Base-by-base conservation (phyloP, 23 tunicate species). In the Diplosoma virens region DNA sequence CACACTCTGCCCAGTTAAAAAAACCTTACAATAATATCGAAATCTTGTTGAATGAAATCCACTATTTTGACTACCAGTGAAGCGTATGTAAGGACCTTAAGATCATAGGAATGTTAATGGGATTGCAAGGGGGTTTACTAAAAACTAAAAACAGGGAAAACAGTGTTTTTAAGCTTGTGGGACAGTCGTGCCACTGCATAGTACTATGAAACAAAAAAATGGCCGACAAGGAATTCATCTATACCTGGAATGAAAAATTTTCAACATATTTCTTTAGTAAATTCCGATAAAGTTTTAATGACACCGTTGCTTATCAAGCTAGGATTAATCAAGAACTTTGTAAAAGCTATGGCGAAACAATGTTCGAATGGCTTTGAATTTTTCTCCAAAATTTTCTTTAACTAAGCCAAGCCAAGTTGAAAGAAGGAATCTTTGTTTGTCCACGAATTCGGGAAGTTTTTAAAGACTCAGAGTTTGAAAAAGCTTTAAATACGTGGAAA, bases 261-360 rank as follows among this genome's bases (percentile, higher is more conserved):
- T 30, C 31, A 70, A 70, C 56, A 70, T 27, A 24, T n/a, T 21
- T 59, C 63, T n/a, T 66, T 70, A 1, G 76, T 70, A 1, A 0
- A 37, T 70, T 1, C 76, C 30, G 58, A 70, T 0, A 46, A 37
- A 37, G 58, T 37, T 41, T 41, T 37, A 31, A 27, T 70, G 58
- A 1, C 63, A 17, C 76, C 63, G 20, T 1, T 1, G n/a, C 76
- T 20, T 1, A 70, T 70, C 28, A 70, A 0, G 63, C 76, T 70
- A 25, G 76, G 76, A 24, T 70, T 0, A 41, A 70, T 70, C 59
- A 70, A 70, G 58, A 70, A 36, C 36, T 70, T 70, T 36, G 58
- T 37, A 16, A 70, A 70, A 70, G 76, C 76, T 25, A 70, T 70
- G 76, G 76, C 21, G n/a, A 58, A 9, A 18, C 47, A n/a, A 16